Evolutionary conservation across 2,888 invertebrate species (phyloP).

Genomic region (Spatulosminthurus flaviceps): DNA sequence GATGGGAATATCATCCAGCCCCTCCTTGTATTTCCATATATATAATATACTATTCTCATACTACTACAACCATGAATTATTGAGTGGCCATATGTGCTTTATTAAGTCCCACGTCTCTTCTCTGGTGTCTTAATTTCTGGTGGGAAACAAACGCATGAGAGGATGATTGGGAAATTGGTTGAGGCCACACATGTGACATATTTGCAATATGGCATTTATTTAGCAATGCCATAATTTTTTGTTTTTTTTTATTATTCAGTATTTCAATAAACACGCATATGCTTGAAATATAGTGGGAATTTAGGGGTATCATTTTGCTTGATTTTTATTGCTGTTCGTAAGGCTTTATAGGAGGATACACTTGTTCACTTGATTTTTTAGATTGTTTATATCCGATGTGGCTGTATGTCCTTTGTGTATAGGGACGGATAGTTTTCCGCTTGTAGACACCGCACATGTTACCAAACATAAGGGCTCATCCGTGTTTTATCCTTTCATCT

Average conservation of each 20-base stretch:
- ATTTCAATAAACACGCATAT: no score
- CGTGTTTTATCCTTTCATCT: slow-evolving; percentile 30
- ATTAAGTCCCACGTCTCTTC: neutral
- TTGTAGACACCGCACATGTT: slow-evolving; percentile 34
- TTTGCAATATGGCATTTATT: slow-evolving; percentile 41
- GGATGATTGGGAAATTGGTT: neutral
- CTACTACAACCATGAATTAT: no score
- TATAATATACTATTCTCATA: no score
- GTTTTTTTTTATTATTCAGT: no score
- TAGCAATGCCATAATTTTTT: neutral
- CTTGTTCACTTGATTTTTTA: slow-evolving; percentile 23
- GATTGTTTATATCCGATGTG: slow-evolving; percentile 24
- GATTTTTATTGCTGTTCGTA: no score
- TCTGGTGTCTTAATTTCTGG: slow-evolving; percentile 25
- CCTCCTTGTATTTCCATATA: no score
- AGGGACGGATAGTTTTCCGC: slow-evolving; percentile 39
- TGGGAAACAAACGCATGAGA: neutral
- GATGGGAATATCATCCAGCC: no score
- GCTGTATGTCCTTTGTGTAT: slow-evolving; percentile 13
- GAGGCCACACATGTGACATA: slow-evolving; percentile 20
- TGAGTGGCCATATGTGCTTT: slow-evolving; percentile 37
- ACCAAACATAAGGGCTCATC: slow-evolving; percentile 27
- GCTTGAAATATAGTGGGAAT: no score
- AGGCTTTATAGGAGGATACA: no score
- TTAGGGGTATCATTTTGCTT: no score